phyloP scores from a whole-genome alignment of 2,113 vertebrate species.

The Cololabis saira region DNA sequence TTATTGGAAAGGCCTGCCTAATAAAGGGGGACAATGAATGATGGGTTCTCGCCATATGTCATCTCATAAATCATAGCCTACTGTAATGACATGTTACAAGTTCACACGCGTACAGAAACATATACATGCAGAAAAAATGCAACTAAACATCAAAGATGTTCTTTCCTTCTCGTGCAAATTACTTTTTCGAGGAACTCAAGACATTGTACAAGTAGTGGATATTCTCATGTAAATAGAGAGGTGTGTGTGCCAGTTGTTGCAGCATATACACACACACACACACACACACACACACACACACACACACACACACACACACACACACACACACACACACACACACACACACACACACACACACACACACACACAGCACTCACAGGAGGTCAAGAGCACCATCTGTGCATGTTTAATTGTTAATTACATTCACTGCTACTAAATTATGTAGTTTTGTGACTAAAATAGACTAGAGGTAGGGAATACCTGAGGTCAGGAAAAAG shows the following conservation, averaged over 20 bases:
- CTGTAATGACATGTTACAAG: not conserved
- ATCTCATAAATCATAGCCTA: conserved; percentile 4
- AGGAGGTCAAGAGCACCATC: conserved; percentile 77
- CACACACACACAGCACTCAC: conserved; percentile 38
- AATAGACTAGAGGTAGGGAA: conserved; percentile 57
- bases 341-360: conserved; percentile 17
- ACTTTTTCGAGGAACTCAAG: not conserved
- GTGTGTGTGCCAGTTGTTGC: conserved; percentile 42
- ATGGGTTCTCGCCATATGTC: conserved; percentile 29
- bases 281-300: conserved; percentile 33
- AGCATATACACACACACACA: conserved; percentile 18
- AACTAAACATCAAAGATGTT: too few relatives aligned
- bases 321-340: conserved; percentile 19
- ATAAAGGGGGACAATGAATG: conserved; percentile 12
- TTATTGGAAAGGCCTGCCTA: conserved; percentile 47
- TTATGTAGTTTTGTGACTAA: conserved; percentile 67
- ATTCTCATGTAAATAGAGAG: conserved; percentile 42
- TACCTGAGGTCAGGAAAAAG: conserved; percentile 51
- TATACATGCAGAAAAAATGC: too few relatives aligned
- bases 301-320: conserved; percentile 9
- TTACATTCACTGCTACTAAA: conserved; percentile 77
- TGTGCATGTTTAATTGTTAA: conserved; percentile 82
- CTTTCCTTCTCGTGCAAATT: not conserved
- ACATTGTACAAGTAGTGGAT: not conserved
- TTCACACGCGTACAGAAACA: too few relatives aligned